phyloP scores from a whole-genome alignment of 2,888 invertebrate species.

The Chymomyza amoena region DNA sequence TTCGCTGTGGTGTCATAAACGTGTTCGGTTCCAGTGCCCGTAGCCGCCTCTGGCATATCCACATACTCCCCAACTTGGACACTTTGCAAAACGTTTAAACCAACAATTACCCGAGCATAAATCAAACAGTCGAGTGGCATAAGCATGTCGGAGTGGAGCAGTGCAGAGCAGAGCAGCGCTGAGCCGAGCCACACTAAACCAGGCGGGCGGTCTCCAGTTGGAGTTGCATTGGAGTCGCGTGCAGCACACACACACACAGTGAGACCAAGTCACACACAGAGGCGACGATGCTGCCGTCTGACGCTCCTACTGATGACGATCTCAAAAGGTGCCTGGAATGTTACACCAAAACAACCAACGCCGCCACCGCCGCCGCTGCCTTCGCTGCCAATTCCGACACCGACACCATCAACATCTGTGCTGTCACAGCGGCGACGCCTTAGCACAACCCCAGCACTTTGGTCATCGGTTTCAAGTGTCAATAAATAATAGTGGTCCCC shows the following conservation, averaged over 20 bases:
- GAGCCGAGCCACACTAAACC: neutral
- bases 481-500: constrained; percentile 74
- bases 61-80: constrained; percentile 35
- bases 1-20: constrained; percentile 57
- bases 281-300: constrained; percentile 28
- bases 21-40: constrained; percentile 17
- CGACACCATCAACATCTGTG: constrained; percentile 52
- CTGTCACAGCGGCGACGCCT: constrained; percentile 68
- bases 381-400: constrained; percentile 31
- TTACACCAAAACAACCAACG: constrained; percentile 37
- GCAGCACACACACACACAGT: constrained; percentile 32
- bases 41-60: neutral
- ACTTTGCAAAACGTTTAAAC: constrained; percentile 76
- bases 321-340: constrained; percentile 50
- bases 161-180: constrained; percentile 21
- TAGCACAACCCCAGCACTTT: constrained; percentile 28
- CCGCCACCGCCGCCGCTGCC: constrained; percentile 1
- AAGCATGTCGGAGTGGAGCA: constrained; percentile 39
- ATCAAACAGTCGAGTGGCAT: constrained; percentile 77
- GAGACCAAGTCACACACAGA: constrained; percentile 10
- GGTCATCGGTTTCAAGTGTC: constrained; percentile 75
- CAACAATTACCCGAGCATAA: constrained; percentile 79
- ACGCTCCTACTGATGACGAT: constrained; percentile 37
- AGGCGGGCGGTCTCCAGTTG: constrained; percentile 56
- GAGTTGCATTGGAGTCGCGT: constrained; percentile 54